Evolutionary conservation across 2,113 vertebrate species (phyloP), one percentile per base, ranked within the genome.

Genomic region (Lepisosteus oculatus): DNA sequence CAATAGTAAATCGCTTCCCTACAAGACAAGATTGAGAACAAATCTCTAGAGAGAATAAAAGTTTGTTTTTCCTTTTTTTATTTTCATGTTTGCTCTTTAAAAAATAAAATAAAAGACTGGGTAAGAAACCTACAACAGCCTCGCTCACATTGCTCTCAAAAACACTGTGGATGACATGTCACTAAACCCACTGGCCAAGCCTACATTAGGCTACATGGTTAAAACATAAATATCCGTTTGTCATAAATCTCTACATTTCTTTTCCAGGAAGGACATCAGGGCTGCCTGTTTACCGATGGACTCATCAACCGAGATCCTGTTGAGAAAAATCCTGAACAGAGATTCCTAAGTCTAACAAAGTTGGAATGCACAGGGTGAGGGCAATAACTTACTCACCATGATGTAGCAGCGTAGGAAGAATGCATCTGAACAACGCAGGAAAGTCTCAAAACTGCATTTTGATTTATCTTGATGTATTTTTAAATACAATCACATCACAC

Each of bases 81-180:
- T 65, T 81, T 78, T 67, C 70, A 74, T 64, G 75, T 78, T 29
- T 42, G 70, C 76, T 69, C 76, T 77, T 72, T 72, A 81, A 81
- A 82, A 82, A 72, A 68, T 76, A 80, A 78, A 79, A 75, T 73
- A 70, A 77, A 76, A 74, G 69, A 76, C 76, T 79, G 76, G 73
- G 56, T 77, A 79, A 79, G 59, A 82, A 77, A 78, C 72, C 70
- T 74, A 69, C 55, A 65, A 72, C 74, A 71, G 57, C 74, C 55
- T 17, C 15, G 73, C 79, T 61, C 61, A 68, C 65, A 68, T 71
- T 72, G 43, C 17, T 69, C 47, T 69, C 61, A 55, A 41, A 44
- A 47, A 12, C 61, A 65, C 41, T 61, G 67, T 51, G 43, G 43
- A 56, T 54, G 43, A 45, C 68, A 47, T 12, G 54, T 69, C 41